phyloP scores from a whole-genome alignment of 1,140 invertebrate species.

The Coenobita brevimanus region DNA sequence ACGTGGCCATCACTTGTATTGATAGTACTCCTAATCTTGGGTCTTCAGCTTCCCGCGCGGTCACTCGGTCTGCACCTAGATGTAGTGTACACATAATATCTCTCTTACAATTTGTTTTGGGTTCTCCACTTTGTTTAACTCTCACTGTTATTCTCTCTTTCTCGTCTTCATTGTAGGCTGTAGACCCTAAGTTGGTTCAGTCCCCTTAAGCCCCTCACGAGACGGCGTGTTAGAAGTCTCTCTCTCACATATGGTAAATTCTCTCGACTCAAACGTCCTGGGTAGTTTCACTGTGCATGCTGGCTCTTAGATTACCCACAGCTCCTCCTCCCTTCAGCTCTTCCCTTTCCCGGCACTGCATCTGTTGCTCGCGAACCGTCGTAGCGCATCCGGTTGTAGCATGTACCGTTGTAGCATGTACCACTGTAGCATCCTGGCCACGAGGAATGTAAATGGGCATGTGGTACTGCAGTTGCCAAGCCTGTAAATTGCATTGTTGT shows the following conservation, averaged over 20 bases:
- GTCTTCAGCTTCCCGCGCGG: too few species aligned
- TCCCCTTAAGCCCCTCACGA: constrained; percentile 58
- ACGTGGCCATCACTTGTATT: too few species aligned
- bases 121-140: constrained; percentile 28
- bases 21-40: too few species aligned
- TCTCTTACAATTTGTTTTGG: constrained; percentile 12
- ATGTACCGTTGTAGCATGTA: too few species aligned
- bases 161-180: constrained; percentile 64
- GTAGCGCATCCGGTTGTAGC: too few species aligned
- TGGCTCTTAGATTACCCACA: not conserved
- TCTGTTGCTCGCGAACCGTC: too few species aligned
- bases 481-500: too few species aligned
- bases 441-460: too few species aligned
- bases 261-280: constrained; percentile 15
- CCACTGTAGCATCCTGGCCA: too few species aligned
- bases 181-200: constrained; percentile 67
- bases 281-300: constrained; percentile 36
- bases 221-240: constrained; percentile 50
- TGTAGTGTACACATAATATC: constrained; percentile 31
- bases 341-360: too few species aligned
- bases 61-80: constrained; percentile 23
- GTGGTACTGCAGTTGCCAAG: too few species aligned
- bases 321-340: not conserved
- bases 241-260: constrained; percentile 56
- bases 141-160: constrained; percentile 45